Evolutionary conservation across 2,113 vertebrate genomes (phyloP).

Genomic region (Pseudorectes ferrugineus): DNA sequence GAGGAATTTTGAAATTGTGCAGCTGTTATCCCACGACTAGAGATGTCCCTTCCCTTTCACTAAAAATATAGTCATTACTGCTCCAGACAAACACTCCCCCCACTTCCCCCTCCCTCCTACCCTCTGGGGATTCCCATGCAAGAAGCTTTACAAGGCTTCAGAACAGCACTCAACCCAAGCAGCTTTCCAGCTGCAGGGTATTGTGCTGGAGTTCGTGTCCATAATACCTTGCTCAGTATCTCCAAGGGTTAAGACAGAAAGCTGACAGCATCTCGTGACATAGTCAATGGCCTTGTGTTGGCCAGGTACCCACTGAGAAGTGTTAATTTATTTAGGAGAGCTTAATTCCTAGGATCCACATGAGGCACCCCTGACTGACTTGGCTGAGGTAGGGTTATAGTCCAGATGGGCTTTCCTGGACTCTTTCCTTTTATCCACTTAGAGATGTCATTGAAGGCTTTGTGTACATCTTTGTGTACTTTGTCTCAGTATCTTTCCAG

Average conservation of each 20-base stretch:
- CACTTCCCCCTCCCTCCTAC: neutral
- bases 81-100: slow-evolving; percentile 1
- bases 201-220: neutral
- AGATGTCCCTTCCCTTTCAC: slow-evolving; percentile 43
- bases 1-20: slow-evolving; percentile 52
- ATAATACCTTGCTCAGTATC: accelerated
- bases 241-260: neutral
- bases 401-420: neutral
- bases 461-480: neutral
- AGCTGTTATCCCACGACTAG: slow-evolving; percentile 69
- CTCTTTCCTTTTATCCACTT: neutral
- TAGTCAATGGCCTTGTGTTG: neutral
- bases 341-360: neutral
- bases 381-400: neutral
- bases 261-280: neutral
- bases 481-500: neutral
- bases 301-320: neutral
- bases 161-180: neutral
- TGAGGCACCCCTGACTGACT: neutral
- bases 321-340: neutral
- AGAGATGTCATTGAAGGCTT: neutral
- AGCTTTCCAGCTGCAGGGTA: neutral
- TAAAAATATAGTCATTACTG: slow-evolving; percentile 46
- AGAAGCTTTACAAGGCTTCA: neutral
- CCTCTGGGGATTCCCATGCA: slow-evolving; percentile 35